A percentile compares a stretch with the other conserved stretches of the same genome.
Evolutionary conservation across 2,888 invertebrate species (phyloP).

Genomic region (Nezara viridula): DNA sequence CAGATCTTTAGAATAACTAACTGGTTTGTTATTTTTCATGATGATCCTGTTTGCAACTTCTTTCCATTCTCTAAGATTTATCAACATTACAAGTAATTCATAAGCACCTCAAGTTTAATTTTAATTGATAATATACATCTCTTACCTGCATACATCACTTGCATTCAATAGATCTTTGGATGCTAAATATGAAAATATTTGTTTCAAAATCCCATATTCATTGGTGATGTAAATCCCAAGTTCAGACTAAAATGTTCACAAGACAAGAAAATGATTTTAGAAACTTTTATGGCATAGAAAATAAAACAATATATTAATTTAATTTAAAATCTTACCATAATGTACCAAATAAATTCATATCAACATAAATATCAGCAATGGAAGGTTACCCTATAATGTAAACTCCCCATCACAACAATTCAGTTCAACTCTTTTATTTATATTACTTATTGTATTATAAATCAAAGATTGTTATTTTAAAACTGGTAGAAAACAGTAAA

Average conservation of each 20-base stretch:
- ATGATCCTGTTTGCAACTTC: slow-evolving; percentile 53
- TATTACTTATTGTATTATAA: background rate
- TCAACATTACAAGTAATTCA: background rate
- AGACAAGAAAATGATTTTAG: background rate
- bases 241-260: slow-evolving; percentile 37
- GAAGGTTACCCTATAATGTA: slow-evolving; percentile 11
- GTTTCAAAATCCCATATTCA: slow-evolving; percentile 54
- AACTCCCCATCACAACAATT: background rate
- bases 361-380: background rate
- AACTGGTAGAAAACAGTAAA: background rate
- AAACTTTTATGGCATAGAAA: background rate
- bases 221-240: slow-evolving; percentile 53
- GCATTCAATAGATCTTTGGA: slow-evolving; percentile 52
- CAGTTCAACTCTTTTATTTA: background rate
- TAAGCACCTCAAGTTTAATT: background rate
- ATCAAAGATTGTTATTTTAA: background rate
- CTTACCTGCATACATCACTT: slow-evolving; percentile 54
- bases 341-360: background rate
- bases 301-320: background rate
- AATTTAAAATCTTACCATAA: background rate
- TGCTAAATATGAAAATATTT: slow-evolving; percentile 49
- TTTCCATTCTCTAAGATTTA: slow-evolving; percentile 56
- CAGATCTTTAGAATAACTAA: slow-evolving; percentile 38
- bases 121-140: background rate
- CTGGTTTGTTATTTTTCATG: slow-evolving; percentile 45